Conservation (phyloP, 2,888 invertebrate species). For the Tholera decimalis region DNA sequence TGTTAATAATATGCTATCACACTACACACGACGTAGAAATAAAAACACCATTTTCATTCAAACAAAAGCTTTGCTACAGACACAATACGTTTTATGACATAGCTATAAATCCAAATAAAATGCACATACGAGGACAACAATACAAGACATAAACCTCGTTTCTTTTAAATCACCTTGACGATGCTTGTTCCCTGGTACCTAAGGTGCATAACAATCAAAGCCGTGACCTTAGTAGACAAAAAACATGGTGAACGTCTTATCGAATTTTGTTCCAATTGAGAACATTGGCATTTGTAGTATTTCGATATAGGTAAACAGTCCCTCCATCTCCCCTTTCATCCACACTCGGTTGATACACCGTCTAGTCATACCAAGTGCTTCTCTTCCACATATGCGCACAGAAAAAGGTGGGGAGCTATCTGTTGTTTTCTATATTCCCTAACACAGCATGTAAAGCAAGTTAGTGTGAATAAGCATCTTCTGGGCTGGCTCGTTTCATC, state of each 20-base stretch:
- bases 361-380: too few species aligned
- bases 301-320: too few species aligned
- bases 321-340: too few species aligned
- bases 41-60: neutral
- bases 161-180: slow-evolving; percentile 47
- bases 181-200: slow-evolving; percentile 50
- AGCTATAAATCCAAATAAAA: slow-evolving; percentile 27
- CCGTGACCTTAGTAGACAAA: slow-evolving; percentile 21
- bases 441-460: too few species aligned
- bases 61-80: neutral
- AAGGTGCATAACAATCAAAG: slow-evolving; percentile 26
- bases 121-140: slow-evolving; percentile 30
- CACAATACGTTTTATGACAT: slow-evolving; percentile 12
- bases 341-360: too few species aligned
- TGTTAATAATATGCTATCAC: neutral
- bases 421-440: too few species aligned
- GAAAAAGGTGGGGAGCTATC: too few species aligned
- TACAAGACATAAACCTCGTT: slow-evolving; percentile 17
- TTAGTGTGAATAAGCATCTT: too few species aligned
- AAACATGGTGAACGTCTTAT: slow-evolving; percentile 2
- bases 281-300: too few species aligned
- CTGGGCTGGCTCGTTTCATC: too few species aligned
- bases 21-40: neutral
- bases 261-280: neutral
- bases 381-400: too few species aligned